These are phyloP conservation scores for Peromyscus aztecus DNA, from an alignment of 2,797 vertebrate species.

Conservation along the genomic window DNA sequence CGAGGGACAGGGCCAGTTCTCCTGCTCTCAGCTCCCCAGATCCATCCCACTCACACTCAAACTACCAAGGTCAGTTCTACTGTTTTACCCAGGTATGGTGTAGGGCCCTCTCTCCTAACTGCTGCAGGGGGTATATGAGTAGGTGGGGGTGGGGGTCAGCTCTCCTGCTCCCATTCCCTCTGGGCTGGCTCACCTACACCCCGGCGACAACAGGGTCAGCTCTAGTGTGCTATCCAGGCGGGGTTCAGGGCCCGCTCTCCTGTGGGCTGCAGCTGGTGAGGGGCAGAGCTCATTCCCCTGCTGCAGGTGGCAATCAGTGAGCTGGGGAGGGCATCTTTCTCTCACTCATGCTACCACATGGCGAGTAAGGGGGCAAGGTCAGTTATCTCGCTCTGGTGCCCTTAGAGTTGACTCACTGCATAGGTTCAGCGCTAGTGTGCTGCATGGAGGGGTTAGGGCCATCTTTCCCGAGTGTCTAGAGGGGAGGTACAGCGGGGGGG, in stretches of 20 bases:
- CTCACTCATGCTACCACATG: neutral
- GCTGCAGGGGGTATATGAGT: neutral
- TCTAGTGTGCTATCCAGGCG: neutral
- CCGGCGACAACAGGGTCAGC: neutral
- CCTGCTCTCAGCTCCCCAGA: neutral
- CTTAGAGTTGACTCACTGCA: neutral
- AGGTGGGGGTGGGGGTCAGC: neutral
- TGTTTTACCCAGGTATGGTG: neutral
- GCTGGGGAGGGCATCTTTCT: neutral
- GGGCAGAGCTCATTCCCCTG: neutral
- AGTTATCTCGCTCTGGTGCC: neutral
- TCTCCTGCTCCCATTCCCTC: neutral
- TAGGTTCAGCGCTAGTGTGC: neutral
- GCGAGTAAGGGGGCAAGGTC: neutral
- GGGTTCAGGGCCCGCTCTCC: neutral
- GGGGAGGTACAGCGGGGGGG: neutral
- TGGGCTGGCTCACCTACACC: neutral
- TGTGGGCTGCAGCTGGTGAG: neutral
- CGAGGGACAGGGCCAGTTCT: neutral
- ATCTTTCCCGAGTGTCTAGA: neutral
- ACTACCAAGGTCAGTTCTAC: neutral
- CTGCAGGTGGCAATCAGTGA: neutral
- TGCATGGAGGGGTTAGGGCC: neutral
- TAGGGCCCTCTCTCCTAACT: too few species aligned
- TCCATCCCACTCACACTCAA: neutral